These are phyloP conservation scores for Drosophila hydei DNA, from an alignment of 1,140 invertebrate species.

Conservation along the genomic window DNA sequence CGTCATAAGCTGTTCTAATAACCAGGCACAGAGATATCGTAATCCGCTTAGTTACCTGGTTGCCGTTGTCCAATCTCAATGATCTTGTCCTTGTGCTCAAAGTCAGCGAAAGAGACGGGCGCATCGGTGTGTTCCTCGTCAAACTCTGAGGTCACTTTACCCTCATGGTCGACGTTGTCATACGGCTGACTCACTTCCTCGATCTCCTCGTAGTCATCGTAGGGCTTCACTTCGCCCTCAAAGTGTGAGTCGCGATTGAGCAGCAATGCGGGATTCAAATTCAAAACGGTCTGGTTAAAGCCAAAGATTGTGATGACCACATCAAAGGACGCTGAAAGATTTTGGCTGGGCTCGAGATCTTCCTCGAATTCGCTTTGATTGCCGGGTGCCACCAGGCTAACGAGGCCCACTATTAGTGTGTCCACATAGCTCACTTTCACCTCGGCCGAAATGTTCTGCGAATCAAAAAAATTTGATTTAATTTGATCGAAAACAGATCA, in stretches of 20 bases:
- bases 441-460: slow-evolving; percentile 71
- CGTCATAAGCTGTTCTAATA: too few species aligned
- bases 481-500: slow-evolving; percentile 9
- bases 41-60: slow-evolving; percentile 54
- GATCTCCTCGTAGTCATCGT: slow-evolving; percentile 14
- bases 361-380: slow-evolving; percentile 21
- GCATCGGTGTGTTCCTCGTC: slow-evolving; percentile 17
- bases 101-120: neutral
- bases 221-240: slow-evolving; percentile 47
- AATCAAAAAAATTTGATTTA: neutral
- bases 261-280: slow-evolving; percentile 50
- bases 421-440: slow-evolving; percentile 73
- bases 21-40: too few species aligned
- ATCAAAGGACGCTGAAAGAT: slow-evolving; percentile 43
- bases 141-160: slow-evolving; percentile 6
- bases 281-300: slow-evolving; percentile 45
- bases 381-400: slow-evolving; percentile 34
- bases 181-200: neutral
- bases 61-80: slow-evolving; percentile 68
- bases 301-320: slow-evolving; percentile 70
- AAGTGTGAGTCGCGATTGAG: slow-evolving; percentile 63
- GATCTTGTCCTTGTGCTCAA: slow-evolving; percentile 57
- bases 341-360: neutral
- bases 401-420: slow-evolving; percentile 56
- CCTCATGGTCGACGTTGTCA: slow-evolving; percentile 22